These are phyloP conservation scores for Strix occidentalis DNA, from an alignment of 2,797 vertebrate genomes.

Conservation along the genomic window DNA sequence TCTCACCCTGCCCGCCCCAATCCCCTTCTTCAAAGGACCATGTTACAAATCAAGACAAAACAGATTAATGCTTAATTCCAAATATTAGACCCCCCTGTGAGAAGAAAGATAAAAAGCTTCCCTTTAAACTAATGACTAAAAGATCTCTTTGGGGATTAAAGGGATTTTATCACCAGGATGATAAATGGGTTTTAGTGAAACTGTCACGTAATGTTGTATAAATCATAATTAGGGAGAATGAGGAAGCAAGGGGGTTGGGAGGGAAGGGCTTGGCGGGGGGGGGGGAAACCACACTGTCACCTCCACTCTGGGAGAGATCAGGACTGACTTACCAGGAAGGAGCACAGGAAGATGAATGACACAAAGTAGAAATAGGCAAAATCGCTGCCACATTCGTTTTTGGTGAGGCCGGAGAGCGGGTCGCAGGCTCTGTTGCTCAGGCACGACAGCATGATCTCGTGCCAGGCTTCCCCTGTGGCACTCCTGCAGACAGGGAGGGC, in stretches of 20 bases:
- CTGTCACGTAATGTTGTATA: background rate
- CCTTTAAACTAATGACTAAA: background rate
- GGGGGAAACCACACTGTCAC: background rate
- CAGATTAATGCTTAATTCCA: background rate
- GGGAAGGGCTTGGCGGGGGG: background rate
- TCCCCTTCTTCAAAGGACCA: background rate
- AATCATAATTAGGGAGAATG: background rate
- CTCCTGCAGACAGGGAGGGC: constrained; percentile 79
- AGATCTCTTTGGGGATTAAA: background rate
- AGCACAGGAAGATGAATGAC: constrained; percentile 97
- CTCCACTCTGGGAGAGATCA: background rate
- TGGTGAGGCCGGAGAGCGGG: constrained; percentile 74
- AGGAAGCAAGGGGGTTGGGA: background rate
- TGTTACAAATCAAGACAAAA: background rate
- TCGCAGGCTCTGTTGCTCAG: constrained; percentile 87
- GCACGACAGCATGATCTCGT: constrained; percentile 96
- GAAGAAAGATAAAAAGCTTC: background rate
- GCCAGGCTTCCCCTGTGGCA: constrained; percentile 95
- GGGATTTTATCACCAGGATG: background rate
- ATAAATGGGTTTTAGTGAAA: background rate
- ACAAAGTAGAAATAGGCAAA: constrained; percentile 99
- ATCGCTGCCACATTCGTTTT: constrained; percentile 91
- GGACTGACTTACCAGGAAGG: constrained; percentile 88
- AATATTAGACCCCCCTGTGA: background rate
- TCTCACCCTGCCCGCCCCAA: background rate